These are phyloP conservation scores for Trypoxylon attenuatum DNA, from an alignment of 2,888 invertebrate species.

Conservation along the genomic window DNA sequence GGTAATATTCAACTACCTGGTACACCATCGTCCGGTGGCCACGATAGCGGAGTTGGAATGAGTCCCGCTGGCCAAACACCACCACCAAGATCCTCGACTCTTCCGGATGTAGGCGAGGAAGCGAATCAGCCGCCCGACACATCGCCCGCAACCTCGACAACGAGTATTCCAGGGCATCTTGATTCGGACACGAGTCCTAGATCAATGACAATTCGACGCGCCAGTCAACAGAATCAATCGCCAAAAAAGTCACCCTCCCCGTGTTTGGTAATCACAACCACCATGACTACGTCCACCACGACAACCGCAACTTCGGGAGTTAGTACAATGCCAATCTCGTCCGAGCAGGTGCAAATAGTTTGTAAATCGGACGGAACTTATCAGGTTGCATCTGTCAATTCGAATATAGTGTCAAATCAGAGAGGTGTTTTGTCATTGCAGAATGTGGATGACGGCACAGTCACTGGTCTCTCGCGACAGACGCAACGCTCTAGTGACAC, in stretches of 20 bases:
- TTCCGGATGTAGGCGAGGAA: slow-evolving; percentile 71
- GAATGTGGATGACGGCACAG: slow-evolving; percentile 62
- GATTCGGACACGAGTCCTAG: slow-evolving; percentile 62
- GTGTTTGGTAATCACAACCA: slow-evolving; percentile 43
- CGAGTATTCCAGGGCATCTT: slow-evolving; percentile 55
- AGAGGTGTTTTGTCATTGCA: slow-evolving; percentile 65
- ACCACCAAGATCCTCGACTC: slow-evolving; percentile 64
- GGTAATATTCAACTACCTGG: slow-evolving; percentile 69
- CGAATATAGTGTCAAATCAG: slow-evolving; percentile 58
- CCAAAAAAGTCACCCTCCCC: slow-evolving; percentile 68
- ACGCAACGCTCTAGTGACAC: slow-evolving; percentile 51
- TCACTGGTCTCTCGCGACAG: slow-evolving; percentile 61
- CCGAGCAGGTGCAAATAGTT: slow-evolving; percentile 68
- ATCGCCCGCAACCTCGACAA: slow-evolving; percentile 64
- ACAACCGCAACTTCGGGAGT: slow-evolving; percentile 35
- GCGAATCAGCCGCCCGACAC: slow-evolving; percentile 68
- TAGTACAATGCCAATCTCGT: slow-evolving; percentile 52
- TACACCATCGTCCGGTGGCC: slow-evolving; percentile 71
- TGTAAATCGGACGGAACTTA: slow-evolving; percentile 70
- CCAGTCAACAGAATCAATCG: slow-evolving; percentile 61
- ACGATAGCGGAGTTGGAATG: slow-evolving; percentile 72
- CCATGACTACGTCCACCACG: slow-evolving; percentile 47
- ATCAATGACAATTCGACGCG: slow-evolving; percentile 47
- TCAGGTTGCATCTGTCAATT: slow-evolving; percentile 65
- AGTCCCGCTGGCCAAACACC: slow-evolving; percentile 72